phyloP scores from a whole-genome alignment of 2,797 vertebrate genomes.

The Valencia hispanica region DNA sequence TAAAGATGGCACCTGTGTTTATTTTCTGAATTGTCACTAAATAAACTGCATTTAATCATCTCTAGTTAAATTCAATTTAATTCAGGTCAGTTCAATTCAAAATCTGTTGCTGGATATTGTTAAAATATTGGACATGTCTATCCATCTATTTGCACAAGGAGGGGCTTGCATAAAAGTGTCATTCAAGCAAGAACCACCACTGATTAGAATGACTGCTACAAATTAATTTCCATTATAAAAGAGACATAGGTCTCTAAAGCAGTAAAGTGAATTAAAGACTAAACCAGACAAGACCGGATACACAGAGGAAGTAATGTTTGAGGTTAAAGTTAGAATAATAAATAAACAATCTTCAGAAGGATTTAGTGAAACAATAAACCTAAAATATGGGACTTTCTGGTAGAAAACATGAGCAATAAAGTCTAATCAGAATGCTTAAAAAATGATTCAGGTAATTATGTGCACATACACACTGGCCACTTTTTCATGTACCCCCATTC shows the following conservation, averaged over 20 bases:
- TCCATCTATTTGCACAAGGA: too few relatives aligned
- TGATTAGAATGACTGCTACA: too few relatives aligned
- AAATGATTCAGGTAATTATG: not conserved
- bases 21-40: not conserved
- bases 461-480: too few relatives aligned
- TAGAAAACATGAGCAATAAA: not conserved
- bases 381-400: not conserved
- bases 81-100: not conserved
- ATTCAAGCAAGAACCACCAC: too few relatives aligned
- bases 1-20: not conserved
- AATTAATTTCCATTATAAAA: too few relatives aligned
- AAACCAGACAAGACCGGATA: too few relatives aligned
- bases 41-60: not conserved
- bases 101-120: not conserved
- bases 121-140: not conserved
- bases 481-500: too few relatives aligned
- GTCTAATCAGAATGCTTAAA: not conserved
- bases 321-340: too few relatives aligned
- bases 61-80: not conserved
- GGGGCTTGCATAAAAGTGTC: too few relatives aligned
- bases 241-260: too few relatives aligned
- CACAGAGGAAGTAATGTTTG: too few relatives aligned
- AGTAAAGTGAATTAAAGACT: too few relatives aligned
- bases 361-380: not conserved
- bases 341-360: not conserved